phyloP scores from a whole-genome alignment of 2,888 invertebrate species.

The Athrips mouffetella region DNA sequence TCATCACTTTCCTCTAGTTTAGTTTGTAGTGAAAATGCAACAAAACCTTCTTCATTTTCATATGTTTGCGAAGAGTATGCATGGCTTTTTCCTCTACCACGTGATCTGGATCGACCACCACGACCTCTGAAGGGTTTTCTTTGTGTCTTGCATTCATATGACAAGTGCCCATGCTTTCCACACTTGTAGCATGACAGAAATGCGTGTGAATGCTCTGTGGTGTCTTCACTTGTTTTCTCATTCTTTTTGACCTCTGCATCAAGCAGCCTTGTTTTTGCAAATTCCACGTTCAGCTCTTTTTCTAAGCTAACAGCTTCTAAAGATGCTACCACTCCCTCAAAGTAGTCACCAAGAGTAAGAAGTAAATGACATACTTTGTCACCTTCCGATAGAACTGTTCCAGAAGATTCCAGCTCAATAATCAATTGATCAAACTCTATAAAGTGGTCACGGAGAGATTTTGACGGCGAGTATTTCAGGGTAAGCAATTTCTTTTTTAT shows the following conservation, averaged over 20 bases:
- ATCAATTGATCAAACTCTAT: slow-evolving; percentile 16
- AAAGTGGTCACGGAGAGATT: slow-evolving; percentile 10
- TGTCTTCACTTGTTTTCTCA: not conserved
- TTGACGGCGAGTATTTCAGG: not conserved
- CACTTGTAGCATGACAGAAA: slow-evolving; percentile 5
- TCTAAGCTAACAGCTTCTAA: slow-evolving; percentile 14
- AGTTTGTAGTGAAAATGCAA: not conserved
- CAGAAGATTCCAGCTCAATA: slow-evolving; percentile 12
- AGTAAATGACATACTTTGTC: slow-evolving; percentile 19
- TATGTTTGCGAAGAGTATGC: not conserved
- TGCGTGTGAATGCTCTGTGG: no score
- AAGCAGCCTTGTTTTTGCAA: slow-evolving; percentile 14
- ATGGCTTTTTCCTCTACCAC: not conserved
- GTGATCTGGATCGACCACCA: not conserved
- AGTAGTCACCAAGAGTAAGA: slow-evolving; percentile 9
- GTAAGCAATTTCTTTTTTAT: slow-evolving; percentile 14
- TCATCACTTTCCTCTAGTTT: not conserved
- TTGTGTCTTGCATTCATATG: not conserved
- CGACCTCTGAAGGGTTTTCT: not conserved
- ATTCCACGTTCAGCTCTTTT: slow-evolving; percentile 12
- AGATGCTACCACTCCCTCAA: slow-evolving; percentile 13
- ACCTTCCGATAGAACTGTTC: slow-evolving; percentile 8
- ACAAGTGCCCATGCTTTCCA: not conserved
- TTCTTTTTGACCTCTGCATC: slow-evolving; percentile 15
- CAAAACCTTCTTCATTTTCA: not conserved